These are phyloP conservation scores for Torymus tubicola DNA, from an alignment of 2,888 invertebrate genomes.

Conservation along the genomic window DNA sequence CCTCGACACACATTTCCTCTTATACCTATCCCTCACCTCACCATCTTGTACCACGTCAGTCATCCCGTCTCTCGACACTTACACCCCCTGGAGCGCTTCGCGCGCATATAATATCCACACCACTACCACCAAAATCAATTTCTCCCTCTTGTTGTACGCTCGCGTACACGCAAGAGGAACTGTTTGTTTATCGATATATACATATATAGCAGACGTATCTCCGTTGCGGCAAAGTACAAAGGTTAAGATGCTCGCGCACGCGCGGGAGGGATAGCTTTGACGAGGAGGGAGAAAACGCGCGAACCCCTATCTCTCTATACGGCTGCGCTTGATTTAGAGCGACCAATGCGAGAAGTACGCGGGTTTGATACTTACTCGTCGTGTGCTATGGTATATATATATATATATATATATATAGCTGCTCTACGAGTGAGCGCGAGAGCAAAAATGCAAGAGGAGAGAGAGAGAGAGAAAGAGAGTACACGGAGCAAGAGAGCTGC, in stretches of 20 bases:
- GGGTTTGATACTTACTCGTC: no score
- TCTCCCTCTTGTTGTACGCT: not conserved
- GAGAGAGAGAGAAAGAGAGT: no score
- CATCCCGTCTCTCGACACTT: not conserved
- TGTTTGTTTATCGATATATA: conserved; percentile 34
- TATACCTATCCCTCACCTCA: no score
- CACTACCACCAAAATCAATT: conserved; percentile 27
- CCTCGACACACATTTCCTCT: no score
- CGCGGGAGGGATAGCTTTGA: not conserved
- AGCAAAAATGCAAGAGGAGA: not conserved
- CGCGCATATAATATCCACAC: conserved; percentile 8
- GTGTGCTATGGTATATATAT: no score
- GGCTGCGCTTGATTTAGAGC: no score
- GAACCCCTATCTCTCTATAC: no score
- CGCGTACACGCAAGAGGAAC: not conserved
- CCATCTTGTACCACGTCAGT: not conserved
- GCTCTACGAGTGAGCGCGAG: conserved; percentile 25
- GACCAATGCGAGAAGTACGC: no score
- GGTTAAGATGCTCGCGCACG: not conserved
- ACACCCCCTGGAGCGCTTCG: not conserved
- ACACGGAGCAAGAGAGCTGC: no score
- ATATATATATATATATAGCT: no score
- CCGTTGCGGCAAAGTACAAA: no score
- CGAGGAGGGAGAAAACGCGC: no score
- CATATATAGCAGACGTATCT: not conserved